Conservation (phyloP, 92 coral and sea anemone species). For the Galaxea fascicularis region DNA sequence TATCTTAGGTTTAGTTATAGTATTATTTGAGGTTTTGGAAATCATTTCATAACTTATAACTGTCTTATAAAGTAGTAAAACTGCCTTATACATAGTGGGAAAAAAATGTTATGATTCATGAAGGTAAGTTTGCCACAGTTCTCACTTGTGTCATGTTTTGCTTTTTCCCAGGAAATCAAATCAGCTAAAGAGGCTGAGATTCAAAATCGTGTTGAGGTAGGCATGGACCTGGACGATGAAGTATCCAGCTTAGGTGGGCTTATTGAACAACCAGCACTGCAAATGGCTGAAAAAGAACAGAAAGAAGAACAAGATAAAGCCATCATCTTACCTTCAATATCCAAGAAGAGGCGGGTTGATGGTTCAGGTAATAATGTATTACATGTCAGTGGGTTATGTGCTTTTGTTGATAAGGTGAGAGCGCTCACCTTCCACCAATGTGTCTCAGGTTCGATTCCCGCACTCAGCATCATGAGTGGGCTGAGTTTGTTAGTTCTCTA, state of each 20-base stretch:
- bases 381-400: neutral
- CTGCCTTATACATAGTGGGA: too few species aligned
- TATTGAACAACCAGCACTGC: slow-evolving; percentile 48
- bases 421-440: too few species aligned
- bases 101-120: neutral
- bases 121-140: slow-evolving; percentile 31
- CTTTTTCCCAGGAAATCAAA: slow-evolving; percentile 85
- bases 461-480: too few species aligned
- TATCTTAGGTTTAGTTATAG: too few species aligned
- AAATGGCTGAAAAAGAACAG: neutral
- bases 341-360: slow-evolving; percentile 37
- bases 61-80: too few species aligned
- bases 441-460: too few species aligned
- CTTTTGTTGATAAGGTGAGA: neutral
- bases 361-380: slow-evolving; percentile 27
- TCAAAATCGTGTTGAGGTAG: slow-evolving; percentile 89
- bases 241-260: slow-evolving; percentile 39
- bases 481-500: too few species aligned
- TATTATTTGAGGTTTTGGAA: too few species aligned
- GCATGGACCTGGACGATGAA: slow-evolving; percentile 92
- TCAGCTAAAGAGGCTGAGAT: slow-evolving; percentile 81
- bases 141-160: slow-evolving; percentile 49
- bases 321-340: neutral
- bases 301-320: slow-evolving; percentile 1
- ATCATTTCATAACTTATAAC: too few species aligned